Evolutionary conservation across 1,140 invertebrate species (phyloP).

Genomic region (Nymphalis io): DNA sequence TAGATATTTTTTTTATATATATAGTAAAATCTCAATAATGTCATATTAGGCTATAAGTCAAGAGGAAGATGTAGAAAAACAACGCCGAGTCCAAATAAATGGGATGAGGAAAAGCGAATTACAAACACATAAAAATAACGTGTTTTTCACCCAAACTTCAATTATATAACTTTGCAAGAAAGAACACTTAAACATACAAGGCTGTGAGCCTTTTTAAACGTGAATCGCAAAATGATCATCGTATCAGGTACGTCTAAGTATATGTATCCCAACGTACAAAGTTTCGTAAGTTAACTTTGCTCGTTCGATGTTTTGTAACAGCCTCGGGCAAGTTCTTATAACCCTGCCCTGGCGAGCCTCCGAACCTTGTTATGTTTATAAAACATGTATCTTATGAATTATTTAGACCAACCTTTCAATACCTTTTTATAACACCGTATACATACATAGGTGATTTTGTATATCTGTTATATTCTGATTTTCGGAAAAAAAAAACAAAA

Average conservation of each 20-base stretch:
- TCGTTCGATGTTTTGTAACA: conserved; percentile 38
- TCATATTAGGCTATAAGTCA: too few species aligned
- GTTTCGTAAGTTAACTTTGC: conserved; percentile 49
- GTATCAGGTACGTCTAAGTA: conserved; percentile 28
- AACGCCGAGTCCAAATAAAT: too few species aligned
- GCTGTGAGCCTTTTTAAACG: not conserved
- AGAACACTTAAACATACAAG: conserved; percentile 33
- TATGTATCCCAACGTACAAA: conserved; percentile 29
- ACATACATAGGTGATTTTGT: not conserved
- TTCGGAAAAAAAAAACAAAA: too few species aligned
- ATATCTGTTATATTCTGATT: not conserved
- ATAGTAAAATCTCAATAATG: conserved; percentile 39
- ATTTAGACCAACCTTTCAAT: conserved; percentile 13
- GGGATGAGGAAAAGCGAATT: too few species aligned
- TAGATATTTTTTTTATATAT: too few species aligned
- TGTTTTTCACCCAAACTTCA: too few species aligned
- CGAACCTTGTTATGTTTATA: conserved; percentile 20
- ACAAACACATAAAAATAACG: too few species aligned
- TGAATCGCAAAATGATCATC: not conserved
- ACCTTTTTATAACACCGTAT: not conserved
- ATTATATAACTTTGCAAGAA: too few species aligned
- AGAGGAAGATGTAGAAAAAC: too few species aligned
- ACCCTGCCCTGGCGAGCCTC: conserved; percentile 23
- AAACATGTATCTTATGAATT: conserved; percentile 28
- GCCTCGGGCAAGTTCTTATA: conserved; percentile 36